phyloP scores from a whole-genome alignment of 2,113 vertebrate genomes.

The Tenrec ecaudatus region DNA sequence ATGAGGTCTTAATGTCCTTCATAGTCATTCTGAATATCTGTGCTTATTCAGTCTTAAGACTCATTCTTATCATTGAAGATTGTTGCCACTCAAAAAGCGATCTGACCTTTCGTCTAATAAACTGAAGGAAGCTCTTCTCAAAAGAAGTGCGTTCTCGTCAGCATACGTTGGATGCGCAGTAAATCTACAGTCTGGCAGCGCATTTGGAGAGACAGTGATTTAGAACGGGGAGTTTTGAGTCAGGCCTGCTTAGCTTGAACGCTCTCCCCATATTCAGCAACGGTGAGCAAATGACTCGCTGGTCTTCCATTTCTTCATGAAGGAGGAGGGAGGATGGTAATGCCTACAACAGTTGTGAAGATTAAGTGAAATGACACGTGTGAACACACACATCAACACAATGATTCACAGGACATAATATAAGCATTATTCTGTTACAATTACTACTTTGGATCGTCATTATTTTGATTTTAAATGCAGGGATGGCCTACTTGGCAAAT shows the following conservation, averaged over 20 bases:
- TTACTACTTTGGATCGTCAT: not conserved
- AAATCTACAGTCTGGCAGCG: not conserved
- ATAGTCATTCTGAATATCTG: no score
- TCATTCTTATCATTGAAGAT: not conserved
- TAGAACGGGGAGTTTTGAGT: not conserved
- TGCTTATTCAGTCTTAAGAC: no score
- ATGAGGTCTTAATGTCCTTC: no score
- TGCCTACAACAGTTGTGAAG: not conserved
- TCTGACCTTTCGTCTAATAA: not conserved
- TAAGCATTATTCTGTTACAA: not conserved
- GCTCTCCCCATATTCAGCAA: not conserved
- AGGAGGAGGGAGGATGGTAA: conserved; percentile 4
- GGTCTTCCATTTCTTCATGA: conserved; percentile 11
- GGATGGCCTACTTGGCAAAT: not conserved
- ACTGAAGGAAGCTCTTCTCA: not conserved
- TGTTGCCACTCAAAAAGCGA: not conserved
- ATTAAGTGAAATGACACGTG: not conserved
- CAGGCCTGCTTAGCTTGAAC: not conserved
- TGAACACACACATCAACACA: conserved; percentile 6
- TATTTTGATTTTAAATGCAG: not conserved
- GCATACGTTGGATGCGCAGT: not conserved
- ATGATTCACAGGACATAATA: not conserved
- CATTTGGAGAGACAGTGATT: not conserved
- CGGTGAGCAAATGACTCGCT: conserved; percentile 1
- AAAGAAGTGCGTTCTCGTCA: not conserved